These are phyloP conservation scores for Ficedula albicollis DNA, from an alignment of 2,797 vertebrate species.

Conservation along the genomic window DNA sequence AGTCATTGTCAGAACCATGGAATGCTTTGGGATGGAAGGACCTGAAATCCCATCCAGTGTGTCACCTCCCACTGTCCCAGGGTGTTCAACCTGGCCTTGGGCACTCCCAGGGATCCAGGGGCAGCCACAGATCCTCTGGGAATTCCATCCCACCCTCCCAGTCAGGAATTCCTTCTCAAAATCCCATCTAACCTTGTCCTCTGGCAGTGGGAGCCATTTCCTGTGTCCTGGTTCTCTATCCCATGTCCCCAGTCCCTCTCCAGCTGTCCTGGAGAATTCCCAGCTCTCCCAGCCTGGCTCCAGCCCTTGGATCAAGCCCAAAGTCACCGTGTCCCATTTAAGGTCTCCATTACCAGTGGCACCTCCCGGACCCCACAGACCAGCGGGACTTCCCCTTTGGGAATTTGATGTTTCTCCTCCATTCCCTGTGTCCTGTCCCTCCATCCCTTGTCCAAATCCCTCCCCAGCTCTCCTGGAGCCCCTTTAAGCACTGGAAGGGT, in stretches of 20 bases:
- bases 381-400: no score
- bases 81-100: fast-evolving
- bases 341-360: no score
- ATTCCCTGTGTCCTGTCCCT: neutral
- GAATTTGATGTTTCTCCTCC: no score
- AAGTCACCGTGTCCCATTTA: no score
- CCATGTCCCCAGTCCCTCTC: neutral
- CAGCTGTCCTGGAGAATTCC: neutral
- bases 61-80: neutral
- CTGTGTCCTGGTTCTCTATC: neutral
- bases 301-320: no score
- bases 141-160: neutral
- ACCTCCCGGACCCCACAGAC: no score
- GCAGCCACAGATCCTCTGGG: neutral
- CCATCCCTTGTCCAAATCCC: neutral
- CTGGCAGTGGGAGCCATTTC: neutral
- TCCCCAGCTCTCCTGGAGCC: neutral
- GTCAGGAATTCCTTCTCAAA: fast-evolving
- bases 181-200: fast-evolving
- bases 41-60: fast-evolving
- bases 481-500: neutral
- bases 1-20: neutral
- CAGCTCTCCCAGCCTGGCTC: no score
- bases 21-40: neutral
- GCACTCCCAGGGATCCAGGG: neutral